phyloP scores from a whole-genome alignment of 2,888 invertebrate species.

The Hyposoter didymator region DNA sequence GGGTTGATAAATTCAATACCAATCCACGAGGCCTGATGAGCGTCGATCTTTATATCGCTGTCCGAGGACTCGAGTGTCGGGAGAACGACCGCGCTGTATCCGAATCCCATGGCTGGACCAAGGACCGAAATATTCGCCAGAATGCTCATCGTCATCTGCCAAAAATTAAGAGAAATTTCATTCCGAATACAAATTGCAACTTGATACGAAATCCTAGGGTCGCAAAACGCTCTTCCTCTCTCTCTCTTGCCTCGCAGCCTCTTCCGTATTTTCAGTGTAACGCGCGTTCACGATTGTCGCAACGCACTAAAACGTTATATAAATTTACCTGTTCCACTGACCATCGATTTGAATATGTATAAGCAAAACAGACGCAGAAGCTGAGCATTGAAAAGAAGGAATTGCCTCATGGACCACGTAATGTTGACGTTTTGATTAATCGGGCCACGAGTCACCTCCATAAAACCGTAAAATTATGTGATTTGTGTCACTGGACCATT shows the following conservation, averaged over 20 bases:
- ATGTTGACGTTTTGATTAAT: constrained; percentile 14
- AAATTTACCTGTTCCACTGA: constrained; percentile 54
- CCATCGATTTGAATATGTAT: constrained; percentile 26
- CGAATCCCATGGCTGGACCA: constrained; percentile 86
- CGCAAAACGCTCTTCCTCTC: neutral
- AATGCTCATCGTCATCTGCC: constrained; percentile 84
- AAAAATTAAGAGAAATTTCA: constrained; percentile 6
- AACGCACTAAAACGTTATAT: constrained; percentile 47
- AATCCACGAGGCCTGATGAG: constrained; percentile 86
- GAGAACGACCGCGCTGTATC: constrained; percentile 86
- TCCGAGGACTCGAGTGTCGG: constrained; percentile 81
- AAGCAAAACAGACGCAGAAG: constrained; percentile 3
- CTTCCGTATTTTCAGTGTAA: constrained; percentile 15
- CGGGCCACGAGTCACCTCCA: neutral
- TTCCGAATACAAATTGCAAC: neutral
- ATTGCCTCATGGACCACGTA: constrained; percentile 16
- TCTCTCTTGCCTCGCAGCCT: neutral
- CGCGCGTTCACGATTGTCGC: constrained; percentile 21
- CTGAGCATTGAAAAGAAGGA: constrained; percentile 9
- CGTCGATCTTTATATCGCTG: constrained; percentile 80
- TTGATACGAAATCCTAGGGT: neutral
- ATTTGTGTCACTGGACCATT: neutral
- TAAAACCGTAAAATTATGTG: neutral
- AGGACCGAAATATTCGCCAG: constrained; percentile 85
- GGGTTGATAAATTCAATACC: constrained; percentile 80